A percentile compares a stretch with the other conserved stretches of the same genome.
These are phyloP conservation scores for Chelonus insularis DNA, from an alignment of 1,140 invertebrate genomes.

Conservation along the genomic window DNA sequence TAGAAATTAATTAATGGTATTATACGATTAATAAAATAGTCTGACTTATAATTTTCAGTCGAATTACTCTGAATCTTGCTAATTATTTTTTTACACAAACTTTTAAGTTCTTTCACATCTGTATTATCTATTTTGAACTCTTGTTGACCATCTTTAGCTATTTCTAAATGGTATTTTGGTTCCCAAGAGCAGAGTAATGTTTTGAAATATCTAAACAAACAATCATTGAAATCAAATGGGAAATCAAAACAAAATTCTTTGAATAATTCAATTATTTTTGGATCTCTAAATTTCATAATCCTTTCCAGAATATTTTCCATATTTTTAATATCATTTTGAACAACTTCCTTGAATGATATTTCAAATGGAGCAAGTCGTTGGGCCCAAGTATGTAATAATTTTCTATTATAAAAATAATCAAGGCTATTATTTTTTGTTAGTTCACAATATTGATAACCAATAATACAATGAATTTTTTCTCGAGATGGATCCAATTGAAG, in stretches of 20 bases:
- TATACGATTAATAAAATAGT: constrained; percentile 29
- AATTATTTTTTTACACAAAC: constrained; percentile 39
- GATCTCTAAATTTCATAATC: constrained; percentile 39
- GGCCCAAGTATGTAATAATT: constrained; percentile 44
- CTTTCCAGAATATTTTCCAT: constrained; percentile 44
- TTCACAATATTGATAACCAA: constrained; percentile 45
- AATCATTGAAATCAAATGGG: constrained; percentile 47
- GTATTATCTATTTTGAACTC: constrained; percentile 38
- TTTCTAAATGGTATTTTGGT: constrained; percentile 32
- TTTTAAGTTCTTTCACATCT: constrained; percentile 38
- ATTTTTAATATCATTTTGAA: constrained; percentile 38
- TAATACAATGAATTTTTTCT: constrained; percentile 36
- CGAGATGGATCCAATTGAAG: constrained; percentile 35
- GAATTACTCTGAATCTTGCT: constrained; percentile 33
- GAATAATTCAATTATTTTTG: constrained; percentile 40
- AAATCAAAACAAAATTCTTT: constrained; percentile 50
- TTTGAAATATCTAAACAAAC: constrained; percentile 49
- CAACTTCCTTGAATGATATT: constrained; percentile 42
- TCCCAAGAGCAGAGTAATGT: constrained; percentile 48
- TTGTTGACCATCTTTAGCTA: constrained; percentile 27
- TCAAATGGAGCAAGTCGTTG: constrained; percentile 39
- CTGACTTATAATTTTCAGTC: constrained; percentile 39
- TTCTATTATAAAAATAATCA: constrained; percentile 32
- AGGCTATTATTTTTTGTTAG: constrained; percentile 32
- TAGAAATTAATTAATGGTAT: constrained; percentile 52